Percentiles rank a stretch among this genome's conserved stretches.
These are phyloP conservation scores for Archilochus colubris DNA, from an alignment of 2,113 vertebrate species.

Conservation along the genomic window DNA sequence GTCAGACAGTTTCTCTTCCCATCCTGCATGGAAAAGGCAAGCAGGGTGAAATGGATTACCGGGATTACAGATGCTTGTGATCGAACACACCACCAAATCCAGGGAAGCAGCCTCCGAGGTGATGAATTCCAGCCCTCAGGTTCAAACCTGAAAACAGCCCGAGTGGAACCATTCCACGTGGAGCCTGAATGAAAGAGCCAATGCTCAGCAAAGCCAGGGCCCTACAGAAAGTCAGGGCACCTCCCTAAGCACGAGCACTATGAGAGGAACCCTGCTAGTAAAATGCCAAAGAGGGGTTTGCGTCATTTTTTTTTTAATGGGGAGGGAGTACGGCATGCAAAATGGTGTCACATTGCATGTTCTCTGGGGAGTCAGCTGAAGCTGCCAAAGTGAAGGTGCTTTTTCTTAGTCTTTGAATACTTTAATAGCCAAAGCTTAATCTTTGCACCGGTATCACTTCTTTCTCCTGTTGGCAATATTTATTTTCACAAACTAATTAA, in stretches of 20 bases:
- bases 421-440: background rate
- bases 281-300: background rate
- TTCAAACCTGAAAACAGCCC: background rate
- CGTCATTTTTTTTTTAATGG: background rate
- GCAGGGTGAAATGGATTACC: background rate
- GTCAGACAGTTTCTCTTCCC: background rate
- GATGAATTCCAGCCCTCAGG: constrained; percentile 34
- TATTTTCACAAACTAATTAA: background rate
- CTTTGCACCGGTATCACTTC: background rate
- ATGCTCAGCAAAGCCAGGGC: fast-evolving
- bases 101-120: background rate
- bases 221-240: background rate
- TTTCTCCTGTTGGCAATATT: background rate
- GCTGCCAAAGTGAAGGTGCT: background rate
- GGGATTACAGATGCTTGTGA: constrained; percentile 29
- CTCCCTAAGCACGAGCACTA: background rate
- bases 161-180: background rate
- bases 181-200: background rate
- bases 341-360: background rate
- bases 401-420: background rate
- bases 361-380: background rate
- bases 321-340: background rate
- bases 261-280: background rate
- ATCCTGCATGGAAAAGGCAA: background rate
- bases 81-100: background rate